phyloP scores from a whole-genome alignment of 2,113 vertebrate genomes.

The Odobenus rosmarus region DNA sequence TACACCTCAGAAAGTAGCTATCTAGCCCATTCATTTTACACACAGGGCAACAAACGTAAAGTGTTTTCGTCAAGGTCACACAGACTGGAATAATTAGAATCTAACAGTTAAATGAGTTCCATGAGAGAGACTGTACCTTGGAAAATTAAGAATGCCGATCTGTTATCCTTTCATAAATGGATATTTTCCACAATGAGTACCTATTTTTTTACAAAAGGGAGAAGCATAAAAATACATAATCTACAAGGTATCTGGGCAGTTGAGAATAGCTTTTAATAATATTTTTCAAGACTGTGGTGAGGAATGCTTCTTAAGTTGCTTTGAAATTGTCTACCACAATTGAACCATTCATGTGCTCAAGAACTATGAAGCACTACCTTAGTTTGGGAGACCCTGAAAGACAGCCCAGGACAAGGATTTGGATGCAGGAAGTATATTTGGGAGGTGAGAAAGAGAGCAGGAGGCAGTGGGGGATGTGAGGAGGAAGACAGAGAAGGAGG shows the following conservation, averaged over 20 bases:
- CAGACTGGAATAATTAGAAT: neutral
- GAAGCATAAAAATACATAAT: neutral
- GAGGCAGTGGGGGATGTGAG: neutral
- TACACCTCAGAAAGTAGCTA: neutral
- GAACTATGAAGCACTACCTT: neutral
- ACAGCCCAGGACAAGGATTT: neutral
- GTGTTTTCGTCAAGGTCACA: neutral
- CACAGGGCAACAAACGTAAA: neutral
- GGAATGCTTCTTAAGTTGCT: neutral
- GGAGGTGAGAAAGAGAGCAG: neutral
- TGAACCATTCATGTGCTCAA: neutral
- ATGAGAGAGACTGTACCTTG: neutral
- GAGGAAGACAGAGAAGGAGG: neutral
- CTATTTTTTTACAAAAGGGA: neutral
- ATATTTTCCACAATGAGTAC: neutral
- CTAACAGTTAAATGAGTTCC: neutral
- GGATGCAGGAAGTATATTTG: neutral
- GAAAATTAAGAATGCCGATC: neutral
- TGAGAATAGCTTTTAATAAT: neutral
- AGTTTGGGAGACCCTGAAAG: neutral
- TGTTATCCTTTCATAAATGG: neutral
- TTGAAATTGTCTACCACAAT: neutral
- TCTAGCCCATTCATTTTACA: neutral
- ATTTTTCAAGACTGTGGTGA: neutral
- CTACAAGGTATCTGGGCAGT: neutral